phyloP scores from a whole-genome alignment of 2,113 vertebrate genomes.

The Catharus fuscescens region DNA sequence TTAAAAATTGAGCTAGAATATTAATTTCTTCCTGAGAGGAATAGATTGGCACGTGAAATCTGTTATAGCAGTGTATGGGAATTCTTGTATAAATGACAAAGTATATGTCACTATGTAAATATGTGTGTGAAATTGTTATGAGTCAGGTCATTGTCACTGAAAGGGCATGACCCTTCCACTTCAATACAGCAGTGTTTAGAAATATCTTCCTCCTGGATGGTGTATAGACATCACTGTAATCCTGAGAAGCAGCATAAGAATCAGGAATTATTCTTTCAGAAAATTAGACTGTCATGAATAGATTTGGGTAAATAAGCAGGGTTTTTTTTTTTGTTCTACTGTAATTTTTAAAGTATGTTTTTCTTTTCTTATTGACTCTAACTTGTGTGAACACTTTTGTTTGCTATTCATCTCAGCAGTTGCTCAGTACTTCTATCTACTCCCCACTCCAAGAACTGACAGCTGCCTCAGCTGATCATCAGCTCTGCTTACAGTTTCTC shows the following conservation, averaged over 20 bases:
- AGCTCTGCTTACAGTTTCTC: neutral
- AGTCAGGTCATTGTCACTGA: neutral
- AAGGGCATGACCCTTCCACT: neutral
- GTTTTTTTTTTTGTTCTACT: neutral
- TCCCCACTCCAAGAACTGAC: neutral
- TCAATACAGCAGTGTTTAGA: neutral
- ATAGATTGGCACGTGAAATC: neutral
- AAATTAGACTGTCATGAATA: neutral
- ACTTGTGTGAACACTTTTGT: neutral
- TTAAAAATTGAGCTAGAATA: neutral
- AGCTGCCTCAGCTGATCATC: neutral
- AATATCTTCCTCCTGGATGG: neutral
- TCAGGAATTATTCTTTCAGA: neutral
- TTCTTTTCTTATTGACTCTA: neutral
- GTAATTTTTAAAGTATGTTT: neutral
- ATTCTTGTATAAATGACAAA: neutral
- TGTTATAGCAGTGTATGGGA: neutral
- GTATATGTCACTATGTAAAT: neutral
- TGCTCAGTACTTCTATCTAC: neutral
- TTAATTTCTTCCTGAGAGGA: neutral
- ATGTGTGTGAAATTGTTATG: neutral
- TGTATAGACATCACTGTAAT: neutral
- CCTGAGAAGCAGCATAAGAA: neutral
- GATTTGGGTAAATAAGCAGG: neutral
- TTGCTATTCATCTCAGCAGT: neutral